A percentile compares a stretch with the other conserved stretches of the same genome.
These are phyloP conservation scores for Polymixis flavicincta DNA, from an alignment of 2,888 invertebrate genomes.

Conservation along the genomic window DNA sequence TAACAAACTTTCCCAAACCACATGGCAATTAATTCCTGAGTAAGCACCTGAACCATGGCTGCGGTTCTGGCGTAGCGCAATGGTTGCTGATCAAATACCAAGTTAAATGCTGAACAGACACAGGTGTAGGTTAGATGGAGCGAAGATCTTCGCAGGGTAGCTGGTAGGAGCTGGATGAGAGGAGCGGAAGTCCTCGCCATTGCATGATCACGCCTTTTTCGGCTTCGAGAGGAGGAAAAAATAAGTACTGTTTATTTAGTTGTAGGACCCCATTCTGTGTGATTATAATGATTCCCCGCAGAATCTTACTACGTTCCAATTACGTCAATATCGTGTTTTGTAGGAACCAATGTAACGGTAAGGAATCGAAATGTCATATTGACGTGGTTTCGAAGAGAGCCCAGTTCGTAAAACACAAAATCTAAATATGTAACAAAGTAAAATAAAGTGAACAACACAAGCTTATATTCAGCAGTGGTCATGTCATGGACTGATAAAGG, in stretches of 20 bases:
- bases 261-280: no score
- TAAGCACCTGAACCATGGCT: background rate
- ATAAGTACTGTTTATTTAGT: no score
- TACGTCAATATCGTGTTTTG: no score
- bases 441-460: no score
- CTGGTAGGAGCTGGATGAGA: background rate
- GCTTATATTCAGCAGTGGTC: background rate
- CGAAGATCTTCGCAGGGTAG: background rate
- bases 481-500: background rate
- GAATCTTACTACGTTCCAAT: no score
- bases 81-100: background rate
- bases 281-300: no score
- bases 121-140: background rate
- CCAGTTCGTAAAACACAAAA: no score
- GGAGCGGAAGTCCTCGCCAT: background rate
- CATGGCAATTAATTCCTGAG: background rate
- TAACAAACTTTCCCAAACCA: slow-evolving; percentile 17
- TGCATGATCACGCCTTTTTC: background rate
- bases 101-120: background rate
- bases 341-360: no score
- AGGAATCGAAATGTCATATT: no score
- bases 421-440: no score
- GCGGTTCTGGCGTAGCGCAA: slow-evolving; percentile 3
- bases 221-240: background rate
- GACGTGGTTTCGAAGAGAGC: no score